Conservation (phyloP, 2,888 invertebrate species). For the Plagodis dolabraria region DNA sequence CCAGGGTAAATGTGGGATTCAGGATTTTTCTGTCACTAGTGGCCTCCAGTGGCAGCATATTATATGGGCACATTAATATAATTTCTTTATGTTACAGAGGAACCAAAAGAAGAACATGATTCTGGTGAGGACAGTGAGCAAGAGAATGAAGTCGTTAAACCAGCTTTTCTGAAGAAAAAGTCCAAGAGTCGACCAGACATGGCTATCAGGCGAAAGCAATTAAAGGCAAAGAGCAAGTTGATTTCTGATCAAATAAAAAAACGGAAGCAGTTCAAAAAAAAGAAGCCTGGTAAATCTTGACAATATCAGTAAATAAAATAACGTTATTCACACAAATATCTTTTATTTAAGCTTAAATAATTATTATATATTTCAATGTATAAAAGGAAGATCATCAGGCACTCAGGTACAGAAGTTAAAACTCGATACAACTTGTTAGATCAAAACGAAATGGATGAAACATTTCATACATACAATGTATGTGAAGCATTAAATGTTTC, state of each 20-base stretch:
- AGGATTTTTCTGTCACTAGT: too few species aligned
- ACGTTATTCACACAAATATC: slow-evolving; percentile 44
- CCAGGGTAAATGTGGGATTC: too few species aligned
- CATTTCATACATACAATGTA: too few species aligned
- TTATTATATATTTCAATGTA: slow-evolving; percentile 3
- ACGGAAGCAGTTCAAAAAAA: slow-evolving; percentile 72
- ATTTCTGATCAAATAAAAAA: slow-evolving; percentile 79
- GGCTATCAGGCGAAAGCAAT: slow-evolving; percentile 77
- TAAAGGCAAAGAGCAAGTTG: slow-evolving; percentile 75
- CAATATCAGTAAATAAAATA: slow-evolving; percentile 42
- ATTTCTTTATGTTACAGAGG: slow-evolving; percentile 55
- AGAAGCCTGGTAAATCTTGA: slow-evolving; percentile 60
- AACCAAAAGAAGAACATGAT: slow-evolving; percentile 55
- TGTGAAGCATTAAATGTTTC: too few species aligned
- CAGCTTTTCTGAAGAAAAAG: slow-evolving; percentile 56
- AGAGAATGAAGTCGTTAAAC: slow-evolving; percentile 45
- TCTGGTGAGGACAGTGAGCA: slow-evolving; percentile 43
- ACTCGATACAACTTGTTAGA: too few species aligned
- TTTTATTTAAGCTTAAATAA: slow-evolving; percentile 36
- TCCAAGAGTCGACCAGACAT: slow-evolving; percentile 69
- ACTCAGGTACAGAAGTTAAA: slow-evolving; percentile 18
- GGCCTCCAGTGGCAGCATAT: too few species aligned
- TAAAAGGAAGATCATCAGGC: slow-evolving; percentile 30
- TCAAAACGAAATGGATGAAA: too few species aligned
- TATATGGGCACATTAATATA: background rate